phyloP scores from a whole-genome alignment of 2,797 vertebrate genomes.

The Dromococcyx pavoninus region DNA sequence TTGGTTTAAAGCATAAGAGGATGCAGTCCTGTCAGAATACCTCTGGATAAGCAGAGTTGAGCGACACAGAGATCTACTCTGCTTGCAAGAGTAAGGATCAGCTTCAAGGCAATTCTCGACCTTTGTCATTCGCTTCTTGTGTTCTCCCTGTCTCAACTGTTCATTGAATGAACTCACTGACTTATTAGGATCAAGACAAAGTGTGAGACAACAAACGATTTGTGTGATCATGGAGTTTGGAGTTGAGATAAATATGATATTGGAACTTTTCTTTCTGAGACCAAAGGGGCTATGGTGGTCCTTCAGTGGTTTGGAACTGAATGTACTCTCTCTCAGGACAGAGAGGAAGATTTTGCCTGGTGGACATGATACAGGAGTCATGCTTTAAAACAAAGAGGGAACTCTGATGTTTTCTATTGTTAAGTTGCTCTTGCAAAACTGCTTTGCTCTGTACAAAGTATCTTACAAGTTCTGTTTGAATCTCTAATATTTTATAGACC shows the following conservation, averaged over 20 bases:
- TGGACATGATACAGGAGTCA: not conserved
- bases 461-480: constrained; percentile 6
- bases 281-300: not conserved
- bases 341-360: not conserved
- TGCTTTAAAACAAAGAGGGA: not conserved
- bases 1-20: not conserved
- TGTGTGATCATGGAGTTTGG: not conserved
- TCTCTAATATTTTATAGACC: constrained; percentile 32
- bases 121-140: not conserved
- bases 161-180: not conserved
- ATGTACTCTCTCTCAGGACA: not conserved
- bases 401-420: not conserved
- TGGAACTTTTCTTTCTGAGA: not conserved
- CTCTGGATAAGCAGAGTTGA: not conserved
- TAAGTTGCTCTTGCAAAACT: not conserved
- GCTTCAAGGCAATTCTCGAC: not conserved
- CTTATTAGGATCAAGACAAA: not conserved
- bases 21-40: not conserved
- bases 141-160: not conserved
- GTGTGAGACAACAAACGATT: not conserved
- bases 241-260: not conserved
- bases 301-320: not conserved
- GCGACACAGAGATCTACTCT: not conserved
- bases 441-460: not conserved
- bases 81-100: not conserved